A percentile compares a stretch with the other conserved stretches of the same genome.
Conservation (phyloP, 2,888 invertebrate genomes). For the Proisotoma minuta region DNA sequence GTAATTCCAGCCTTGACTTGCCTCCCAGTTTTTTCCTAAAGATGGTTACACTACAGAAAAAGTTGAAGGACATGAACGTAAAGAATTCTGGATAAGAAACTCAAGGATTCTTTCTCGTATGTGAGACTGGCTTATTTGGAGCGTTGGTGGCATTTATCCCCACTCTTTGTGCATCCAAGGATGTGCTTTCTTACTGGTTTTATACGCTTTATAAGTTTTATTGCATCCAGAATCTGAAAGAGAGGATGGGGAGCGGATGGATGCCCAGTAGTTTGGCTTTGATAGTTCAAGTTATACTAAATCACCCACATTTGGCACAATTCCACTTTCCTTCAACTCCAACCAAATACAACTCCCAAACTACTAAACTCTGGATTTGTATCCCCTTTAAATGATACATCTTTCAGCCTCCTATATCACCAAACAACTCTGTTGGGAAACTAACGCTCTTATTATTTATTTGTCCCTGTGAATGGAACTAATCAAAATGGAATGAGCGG, state of each 20-base stretch:
- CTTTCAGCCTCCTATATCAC: neutral
- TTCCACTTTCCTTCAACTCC: slow-evolving; percentile 7
- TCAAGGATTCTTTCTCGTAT: too few species aligned
- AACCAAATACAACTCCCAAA: neutral
- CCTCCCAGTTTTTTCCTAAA: neutral
- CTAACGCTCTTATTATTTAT: too few species aligned
- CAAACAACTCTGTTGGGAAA: neutral
- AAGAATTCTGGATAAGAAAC: slow-evolving; percentile 1
- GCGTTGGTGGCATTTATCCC: neutral
- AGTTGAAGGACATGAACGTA: neutral
- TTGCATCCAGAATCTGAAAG: neutral
- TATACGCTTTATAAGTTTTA: neutral
- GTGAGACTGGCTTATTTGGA: neutral
- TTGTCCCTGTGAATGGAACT: too few species aligned
- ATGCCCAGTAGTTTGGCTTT: neutral
- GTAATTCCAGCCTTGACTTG: neutral
- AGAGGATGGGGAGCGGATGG: neutral
- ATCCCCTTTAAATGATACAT: slow-evolving; percentile 1
- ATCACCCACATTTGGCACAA: slow-evolving; percentile 15
- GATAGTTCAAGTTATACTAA: slow-evolving; percentile 1
- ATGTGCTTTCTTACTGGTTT: neutral
- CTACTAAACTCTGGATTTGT: slow-evolving; percentile 1
- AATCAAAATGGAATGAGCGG: too few species aligned
- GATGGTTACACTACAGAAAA: neutral
- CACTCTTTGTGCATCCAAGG: neutral